Conservation (phyloP, 37 sponge, comb jelly and placozoan species). For the Geodia barretti region DNA sequence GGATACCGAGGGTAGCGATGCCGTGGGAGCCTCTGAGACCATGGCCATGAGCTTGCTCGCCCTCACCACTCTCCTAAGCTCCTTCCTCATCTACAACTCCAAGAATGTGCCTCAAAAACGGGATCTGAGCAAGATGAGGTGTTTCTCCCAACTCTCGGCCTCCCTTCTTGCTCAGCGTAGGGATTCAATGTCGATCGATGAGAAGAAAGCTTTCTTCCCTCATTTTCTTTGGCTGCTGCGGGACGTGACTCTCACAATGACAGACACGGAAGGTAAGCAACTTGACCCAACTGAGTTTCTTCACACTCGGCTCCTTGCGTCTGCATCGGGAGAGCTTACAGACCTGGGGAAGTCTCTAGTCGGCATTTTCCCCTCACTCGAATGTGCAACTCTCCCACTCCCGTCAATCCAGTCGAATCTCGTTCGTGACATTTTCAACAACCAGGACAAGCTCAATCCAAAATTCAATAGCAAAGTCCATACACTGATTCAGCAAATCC, state of each 20-base stretch:
- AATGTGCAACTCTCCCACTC: conserved; percentile 17
- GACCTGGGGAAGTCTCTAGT: no score
- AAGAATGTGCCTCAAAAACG: not conserved
- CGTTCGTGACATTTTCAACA: conserved; percentile 1
- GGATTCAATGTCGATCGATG: no score
- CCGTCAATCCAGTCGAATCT: conserved; percentile 14
- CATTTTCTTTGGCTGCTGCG: conserved; percentile 54
- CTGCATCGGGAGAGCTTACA: no score
- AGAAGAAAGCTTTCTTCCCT: conserved; percentile 34
- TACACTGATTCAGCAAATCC: not conserved
- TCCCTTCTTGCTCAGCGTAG: no score
- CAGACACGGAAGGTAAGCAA: conserved; percentile 7
- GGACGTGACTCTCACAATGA: not conserved
- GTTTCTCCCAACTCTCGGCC: no score
- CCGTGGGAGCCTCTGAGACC: not conserved
- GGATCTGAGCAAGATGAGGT: conserved; percentile 14
- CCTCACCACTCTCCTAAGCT: not conserved
- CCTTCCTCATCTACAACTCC: conserved; percentile 23
- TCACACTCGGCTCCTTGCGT: conserved; percentile 2
- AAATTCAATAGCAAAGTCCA: conserved; percentile 11
- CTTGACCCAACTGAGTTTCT: conserved; percentile 33
- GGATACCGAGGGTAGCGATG: no score
- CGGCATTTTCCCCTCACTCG: conserved; percentile 24
- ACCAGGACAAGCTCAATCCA: conserved; percentile 5
- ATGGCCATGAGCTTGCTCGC: not conserved